Evolutionary conservation across 2,113 vertebrate genomes (phyloP).

Genomic region (Spheniscus mendiculus): DNA sequence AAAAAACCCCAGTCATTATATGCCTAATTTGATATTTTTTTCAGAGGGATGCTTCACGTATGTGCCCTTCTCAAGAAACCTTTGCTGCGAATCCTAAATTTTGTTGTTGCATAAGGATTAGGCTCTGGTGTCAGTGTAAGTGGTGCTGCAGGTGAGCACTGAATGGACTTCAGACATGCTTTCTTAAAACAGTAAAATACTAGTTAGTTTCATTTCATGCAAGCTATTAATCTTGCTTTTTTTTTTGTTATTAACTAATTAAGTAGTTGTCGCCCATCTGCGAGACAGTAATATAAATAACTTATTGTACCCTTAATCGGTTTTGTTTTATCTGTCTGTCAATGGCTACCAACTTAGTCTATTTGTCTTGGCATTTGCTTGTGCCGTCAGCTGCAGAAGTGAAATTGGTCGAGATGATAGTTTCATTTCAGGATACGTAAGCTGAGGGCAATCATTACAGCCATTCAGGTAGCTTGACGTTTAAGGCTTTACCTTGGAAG

Average conservation of each 20-base stretch:
- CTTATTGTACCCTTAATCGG: slow-evolving; percentile 34
- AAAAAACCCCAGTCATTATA: not conserved
- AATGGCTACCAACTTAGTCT: not conserved
- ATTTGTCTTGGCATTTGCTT: not conserved
- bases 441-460: not conserved
- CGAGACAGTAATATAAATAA: slow-evolving; percentile 16
- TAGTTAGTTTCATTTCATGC: not conserved
- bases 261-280: slow-evolving; percentile 42
- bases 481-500: not conserved
- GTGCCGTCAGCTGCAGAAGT: not conserved
- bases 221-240: not conserved
- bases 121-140: not conserved
- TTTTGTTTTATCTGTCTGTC: slow-evolving; percentile 34
- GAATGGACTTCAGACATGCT: not conserved
- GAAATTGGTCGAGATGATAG: slow-evolving; percentile 4
- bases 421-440: not conserved
- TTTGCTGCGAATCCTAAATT: not conserved
- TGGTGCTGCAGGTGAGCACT: not conserved
- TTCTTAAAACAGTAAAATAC: slow-evolving; percentile 12
- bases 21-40: not conserved
- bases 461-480: not conserved
- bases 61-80: not conserved
- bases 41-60: not conserved
- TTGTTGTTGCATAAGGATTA: not conserved
- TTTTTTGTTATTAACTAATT: slow-evolving; percentile 54